Percentiles rank a stretch among this genome's conserved stretches.
These are phyloP conservation scores for Telenomus remus DNA, from an alignment of 1,140 invertebrate species.

Conservation along the genomic window DNA sequence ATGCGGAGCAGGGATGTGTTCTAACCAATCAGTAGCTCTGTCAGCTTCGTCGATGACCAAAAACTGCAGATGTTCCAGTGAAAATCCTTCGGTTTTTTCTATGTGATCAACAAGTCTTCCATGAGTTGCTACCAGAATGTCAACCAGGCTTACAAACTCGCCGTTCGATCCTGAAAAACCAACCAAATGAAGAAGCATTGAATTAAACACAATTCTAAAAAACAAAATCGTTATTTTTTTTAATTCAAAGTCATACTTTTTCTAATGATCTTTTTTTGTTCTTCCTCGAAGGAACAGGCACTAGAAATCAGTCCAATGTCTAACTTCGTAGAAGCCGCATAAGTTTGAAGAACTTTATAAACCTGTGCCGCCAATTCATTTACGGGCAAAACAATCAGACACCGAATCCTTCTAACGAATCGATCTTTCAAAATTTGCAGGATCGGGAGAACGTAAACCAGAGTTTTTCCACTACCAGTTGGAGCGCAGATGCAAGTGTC, in stretches of 20 bases:
- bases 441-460: constrained; percentile 95
- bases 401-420: constrained; percentile 81
- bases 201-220: neutral
- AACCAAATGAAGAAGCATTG: too few relatives aligned
- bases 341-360: constrained; percentile 86
- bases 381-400: constrained; percentile 92
- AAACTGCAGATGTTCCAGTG: constrained; percentile 86
- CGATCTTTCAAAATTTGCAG: constrained; percentile 80
- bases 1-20: constrained; percentile 78
- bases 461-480: constrained; percentile 98
- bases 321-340: constrained; percentile 82
- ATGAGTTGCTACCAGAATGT: constrained; percentile 95
- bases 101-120: constrained; percentile 95
- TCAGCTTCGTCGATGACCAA: constrained; percentile 98
- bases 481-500: constrained; percentile 98
- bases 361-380: constrained; percentile 94
- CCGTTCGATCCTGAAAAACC: constrained; percentile 33
- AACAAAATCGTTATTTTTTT: constrained; percentile 13
- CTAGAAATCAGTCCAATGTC: constrained; percentile 85
- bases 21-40: constrained; percentile 91
- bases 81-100: constrained; percentile 90
- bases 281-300: constrained; percentile 82
- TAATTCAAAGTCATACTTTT: constrained; percentile 75
- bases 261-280: constrained; percentile 84
- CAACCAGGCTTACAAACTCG: constrained; percentile 78